phyloP scores from a whole-genome alignment of 2,888 invertebrate genomes.

The Periphyllus acericola region DNA sequence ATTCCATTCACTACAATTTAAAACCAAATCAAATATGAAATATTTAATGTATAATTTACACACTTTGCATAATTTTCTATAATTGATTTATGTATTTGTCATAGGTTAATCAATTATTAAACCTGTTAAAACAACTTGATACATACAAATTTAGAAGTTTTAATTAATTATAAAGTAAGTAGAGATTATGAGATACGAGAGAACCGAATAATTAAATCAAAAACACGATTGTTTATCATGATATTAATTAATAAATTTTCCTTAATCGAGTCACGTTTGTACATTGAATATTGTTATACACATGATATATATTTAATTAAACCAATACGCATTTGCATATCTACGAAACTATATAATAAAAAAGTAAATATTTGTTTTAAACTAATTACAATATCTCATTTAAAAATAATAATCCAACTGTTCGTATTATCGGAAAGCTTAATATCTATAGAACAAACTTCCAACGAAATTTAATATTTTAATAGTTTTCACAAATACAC shows the following conservation, averaged over 20 bases:
- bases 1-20: too few species aligned
- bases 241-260: conserved; percentile 3
- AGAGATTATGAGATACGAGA: background rate
- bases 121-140: background rate
- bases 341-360: background rate
- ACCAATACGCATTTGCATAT: background rate
- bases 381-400: background rate
- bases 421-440: too few species aligned
- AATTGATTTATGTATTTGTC: too few species aligned
- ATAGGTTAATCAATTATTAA: too few species aligned
- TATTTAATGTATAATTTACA: too few species aligned
- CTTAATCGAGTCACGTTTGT: conserved; percentile 30
- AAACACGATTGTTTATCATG: background rate
- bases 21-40: too few species aligned
- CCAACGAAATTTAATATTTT: too few species aligned
- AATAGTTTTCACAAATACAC: too few species aligned
- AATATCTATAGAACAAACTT: too few species aligned
- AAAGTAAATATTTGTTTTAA: background rate
- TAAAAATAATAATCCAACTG: background rate
- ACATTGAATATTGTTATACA: background rate
- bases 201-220: conserved; percentile 28
- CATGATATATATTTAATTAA: conserved; percentile 12
- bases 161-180: conserved; percentile 2
- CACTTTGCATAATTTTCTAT: too few species aligned
- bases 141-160: background rate